Evolutionary conservation across 2,797 vertebrate species (phyloP).

Genomic region (Diplodus sargus): DNA sequence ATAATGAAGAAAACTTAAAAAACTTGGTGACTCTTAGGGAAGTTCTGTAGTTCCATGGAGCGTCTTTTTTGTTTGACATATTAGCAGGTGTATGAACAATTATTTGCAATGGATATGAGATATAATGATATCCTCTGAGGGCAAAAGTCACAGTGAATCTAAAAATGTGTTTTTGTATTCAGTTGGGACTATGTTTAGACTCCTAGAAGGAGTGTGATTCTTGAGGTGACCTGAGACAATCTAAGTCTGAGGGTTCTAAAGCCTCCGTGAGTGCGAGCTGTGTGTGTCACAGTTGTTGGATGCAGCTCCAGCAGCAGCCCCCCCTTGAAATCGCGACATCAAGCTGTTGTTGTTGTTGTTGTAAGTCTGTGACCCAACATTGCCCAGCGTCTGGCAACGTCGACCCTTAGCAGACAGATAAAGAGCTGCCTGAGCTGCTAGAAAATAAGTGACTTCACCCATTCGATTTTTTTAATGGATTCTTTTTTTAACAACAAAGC

Average conservation of each 20-base stretch:
- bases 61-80: background rate
- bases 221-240: slow-evolving; percentile 1
- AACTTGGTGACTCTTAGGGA: no score
- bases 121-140: slow-evolving; percentile 1
- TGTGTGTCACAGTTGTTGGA: background rate
- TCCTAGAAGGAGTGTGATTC: background rate
- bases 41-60: no score
- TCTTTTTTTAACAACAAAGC: background rate
- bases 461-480: background rate
- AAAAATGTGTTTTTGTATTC: background rate
- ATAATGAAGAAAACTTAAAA: no score
- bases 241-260: background rate
- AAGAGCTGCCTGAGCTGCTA: background rate
- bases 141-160: background rate
- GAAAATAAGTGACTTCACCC: background rate
- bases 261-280: background rate
- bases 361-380: background rate
- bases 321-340: no score
- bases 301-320: background rate
- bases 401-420: background rate
- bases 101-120: background rate
- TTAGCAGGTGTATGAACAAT: background rate
- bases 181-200: background rate
- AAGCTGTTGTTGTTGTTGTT: background rate
- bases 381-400: background rate